These are phyloP conservation scores for Columbina picui DNA, from an alignment of 2,113 vertebrate genomes.

Conservation along the genomic window DNA sequence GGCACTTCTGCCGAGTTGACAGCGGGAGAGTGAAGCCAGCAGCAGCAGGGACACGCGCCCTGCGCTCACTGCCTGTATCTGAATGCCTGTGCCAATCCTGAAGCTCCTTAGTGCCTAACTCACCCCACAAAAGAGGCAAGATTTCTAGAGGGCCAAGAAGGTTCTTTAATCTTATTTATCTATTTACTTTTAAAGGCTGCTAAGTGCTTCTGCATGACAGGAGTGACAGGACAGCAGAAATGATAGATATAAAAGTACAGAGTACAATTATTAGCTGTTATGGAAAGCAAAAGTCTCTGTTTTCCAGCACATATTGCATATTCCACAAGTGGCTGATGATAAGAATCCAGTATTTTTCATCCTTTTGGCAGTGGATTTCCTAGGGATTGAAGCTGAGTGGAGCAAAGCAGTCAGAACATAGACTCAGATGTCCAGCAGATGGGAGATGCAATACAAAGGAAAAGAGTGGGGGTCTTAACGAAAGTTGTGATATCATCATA, in stretches of 20 bases:
- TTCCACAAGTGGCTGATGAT: neutral
- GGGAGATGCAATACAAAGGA: neutral
- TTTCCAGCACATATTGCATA: neutral
- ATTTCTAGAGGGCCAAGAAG: neutral
- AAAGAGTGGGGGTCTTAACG: neutral
- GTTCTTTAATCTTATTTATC: neutral
- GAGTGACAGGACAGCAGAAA: neutral
- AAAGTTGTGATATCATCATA: neutral
- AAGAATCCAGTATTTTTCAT: neutral
- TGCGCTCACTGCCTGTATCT: neutral
- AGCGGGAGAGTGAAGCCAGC: neutral
- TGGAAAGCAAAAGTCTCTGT: neutral
- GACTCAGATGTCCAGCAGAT: neutral
- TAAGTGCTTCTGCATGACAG: neutral
- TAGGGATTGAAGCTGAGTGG: neutral
- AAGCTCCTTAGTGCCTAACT: neutral
- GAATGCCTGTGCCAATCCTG: neutral
- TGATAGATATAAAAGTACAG: neutral
- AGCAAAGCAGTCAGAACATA: neutral
- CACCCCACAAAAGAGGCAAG: neutral
- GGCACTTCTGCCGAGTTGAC: neutral
- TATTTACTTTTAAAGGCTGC: neutral
- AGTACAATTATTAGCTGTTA: neutral
- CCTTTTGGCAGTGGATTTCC: neutral
- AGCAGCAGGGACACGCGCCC: neutral